Evolutionary conservation across 2,888 invertebrate genomes (phyloP), one percentile per base, ranked within the genome.

Genomic region (Melanargia galathea): DNA sequence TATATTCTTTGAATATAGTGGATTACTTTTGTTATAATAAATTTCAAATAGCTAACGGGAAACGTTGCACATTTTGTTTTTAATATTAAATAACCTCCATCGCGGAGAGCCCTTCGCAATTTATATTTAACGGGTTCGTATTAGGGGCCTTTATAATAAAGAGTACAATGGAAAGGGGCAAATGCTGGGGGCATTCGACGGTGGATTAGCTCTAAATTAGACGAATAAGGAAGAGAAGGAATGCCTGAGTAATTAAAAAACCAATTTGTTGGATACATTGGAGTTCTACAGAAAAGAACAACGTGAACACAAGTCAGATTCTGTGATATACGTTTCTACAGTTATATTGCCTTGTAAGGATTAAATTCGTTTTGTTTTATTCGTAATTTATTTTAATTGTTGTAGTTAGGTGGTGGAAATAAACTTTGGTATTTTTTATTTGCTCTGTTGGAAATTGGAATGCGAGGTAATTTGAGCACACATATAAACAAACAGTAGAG

Each of bases 181-280:
- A 71, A 67, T 69, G 69, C 70, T 68, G 62, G 70, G 71, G 74
- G 75, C 73, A 69, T 67, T 63, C 65, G 70, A 70, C 65, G 70
- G 65, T 70, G 72, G 74, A 75, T 75, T 75, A 74, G 70, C 71
- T 71, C 71, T 72, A 75, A 75, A 75, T 75, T 72, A 71, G 80
- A 80, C 71, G 78, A 77, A 78, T 78, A 82, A 80, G 80, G 79
- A 77, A 78, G 75, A 79, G 76, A 79, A 77, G 73, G 75, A 76
- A 77, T 72, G 75, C 70, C 70, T 75, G 74, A 75, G 78, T 84
- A 85, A 86, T 86, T 86, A 86, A 86, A 85, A 85, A 85, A 80
- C 75, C 79, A 84, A 85, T 83, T 85, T 84, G 72, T 73, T 68
- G 72, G 73, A 75, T 74, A 75, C 70, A 70, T 69, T 65, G 60